Conservation (phyloP, 2,113 vertebrate genomes). For the Tachuris rubrigastra region DNA sequence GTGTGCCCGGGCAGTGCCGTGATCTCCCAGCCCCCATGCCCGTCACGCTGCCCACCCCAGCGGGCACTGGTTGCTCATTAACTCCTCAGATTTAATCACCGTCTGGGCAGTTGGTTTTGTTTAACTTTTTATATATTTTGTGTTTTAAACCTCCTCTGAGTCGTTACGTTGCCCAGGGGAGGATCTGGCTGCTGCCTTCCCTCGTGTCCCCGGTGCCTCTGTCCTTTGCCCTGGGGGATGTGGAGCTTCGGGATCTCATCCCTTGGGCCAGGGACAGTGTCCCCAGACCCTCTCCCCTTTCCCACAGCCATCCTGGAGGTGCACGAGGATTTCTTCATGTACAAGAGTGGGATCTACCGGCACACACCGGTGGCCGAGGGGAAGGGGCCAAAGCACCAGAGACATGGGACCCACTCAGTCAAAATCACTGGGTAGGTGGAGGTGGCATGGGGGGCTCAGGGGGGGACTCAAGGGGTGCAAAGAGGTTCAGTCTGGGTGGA, state of each 20-base stretch:
- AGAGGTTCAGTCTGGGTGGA: accelerated
- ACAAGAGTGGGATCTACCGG: conserved; percentile 88
- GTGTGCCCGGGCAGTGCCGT: accelerated
- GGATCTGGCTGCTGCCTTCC: neutral
- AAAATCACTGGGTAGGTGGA: conserved; percentile 89
- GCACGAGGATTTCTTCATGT: conserved; percentile 96
- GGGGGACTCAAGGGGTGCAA: accelerated
- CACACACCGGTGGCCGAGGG: conserved; percentile 83
- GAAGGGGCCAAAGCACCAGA: conserved; percentile 79
- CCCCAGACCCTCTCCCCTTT: neutral
- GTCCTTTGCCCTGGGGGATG: accelerated
- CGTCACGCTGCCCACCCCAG: neutral
- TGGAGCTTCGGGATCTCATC: neutral
- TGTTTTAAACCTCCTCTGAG: neutral
- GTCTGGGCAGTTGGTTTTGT: neutral
- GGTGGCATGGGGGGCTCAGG: accelerated
- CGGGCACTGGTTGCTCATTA: conserved; percentile 13
- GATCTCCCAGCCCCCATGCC: neutral
- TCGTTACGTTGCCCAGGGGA: accelerated
- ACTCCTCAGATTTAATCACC: neutral
- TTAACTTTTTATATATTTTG: neutral
- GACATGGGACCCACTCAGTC: conserved; percentile 92
- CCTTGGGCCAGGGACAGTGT: accelerated
- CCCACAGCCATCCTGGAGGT: conserved; percentile 93
- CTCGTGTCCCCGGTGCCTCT: accelerated